These are phyloP conservation scores for Ennomos quercinarius DNA, from an alignment of 2,888 invertebrate species.

Conservation along the genomic window DNA sequence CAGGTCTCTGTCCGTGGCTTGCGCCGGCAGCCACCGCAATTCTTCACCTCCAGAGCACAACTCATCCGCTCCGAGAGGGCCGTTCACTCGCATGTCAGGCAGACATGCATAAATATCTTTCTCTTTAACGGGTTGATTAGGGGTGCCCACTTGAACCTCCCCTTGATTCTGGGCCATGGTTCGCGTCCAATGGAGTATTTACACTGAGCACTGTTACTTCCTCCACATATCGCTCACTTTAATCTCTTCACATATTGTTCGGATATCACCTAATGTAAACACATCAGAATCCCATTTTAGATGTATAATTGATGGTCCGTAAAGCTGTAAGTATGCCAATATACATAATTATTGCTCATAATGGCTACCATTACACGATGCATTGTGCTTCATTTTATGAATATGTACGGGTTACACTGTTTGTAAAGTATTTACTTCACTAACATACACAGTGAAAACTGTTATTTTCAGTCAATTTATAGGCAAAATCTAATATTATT, in stretches of 20 bases:
- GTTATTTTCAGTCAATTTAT: conserved; percentile 58
- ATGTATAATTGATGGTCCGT: conserved; percentile 70
- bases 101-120: conserved; percentile 83
- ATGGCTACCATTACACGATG: conserved; percentile 86
- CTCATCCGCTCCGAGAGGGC: conserved; percentile 78
- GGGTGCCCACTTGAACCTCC: conserved; percentile 83
- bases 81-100: conserved; percentile 84
- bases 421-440: conserved; percentile 56
- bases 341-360: conserved; percentile 84
- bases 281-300: conserved; percentile 53
- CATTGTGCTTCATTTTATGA: conserved; percentile 77
- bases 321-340: conserved; percentile 82
- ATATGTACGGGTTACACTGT: conserved; percentile 57
- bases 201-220: conserved; percentile 67
- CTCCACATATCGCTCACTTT: conserved; percentile 66
- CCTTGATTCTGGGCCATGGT: conserved; percentile 84
- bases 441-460: conserved; percentile 55
- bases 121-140: conserved; percentile 81
- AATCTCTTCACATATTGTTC: conserved; percentile 70
- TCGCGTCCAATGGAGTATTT: conserved; percentile 64
- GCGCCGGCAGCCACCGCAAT: conserved; percentile 97
- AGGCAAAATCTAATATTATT: conserved; percentile 64
- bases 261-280: conserved; percentile 52
- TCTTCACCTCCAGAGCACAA: conserved; percentile 90
- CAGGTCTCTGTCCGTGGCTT: conserved; percentile 96